Percentiles rank a stretch among this genome's conserved stretches.
Conservation (phyloP, 2,888 invertebrate genomes). For the Ennomos fuscantarius region DNA sequence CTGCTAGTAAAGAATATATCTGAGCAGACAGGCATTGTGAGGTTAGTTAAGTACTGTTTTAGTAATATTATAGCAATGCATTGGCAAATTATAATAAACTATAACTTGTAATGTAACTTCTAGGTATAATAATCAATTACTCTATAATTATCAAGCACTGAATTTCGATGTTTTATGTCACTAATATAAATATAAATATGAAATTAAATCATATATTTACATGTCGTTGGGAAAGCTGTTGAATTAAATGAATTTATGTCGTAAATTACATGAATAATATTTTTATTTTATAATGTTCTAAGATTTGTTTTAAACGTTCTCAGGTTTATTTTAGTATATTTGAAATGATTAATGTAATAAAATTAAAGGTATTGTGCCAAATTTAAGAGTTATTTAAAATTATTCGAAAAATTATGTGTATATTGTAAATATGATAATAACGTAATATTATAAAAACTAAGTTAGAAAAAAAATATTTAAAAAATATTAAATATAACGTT, state of each 20-base stretch:
- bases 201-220: conserved; percentile 75
- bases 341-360: no score
- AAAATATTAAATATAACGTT: background rate
- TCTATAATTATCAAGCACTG: conserved; percentile 62
- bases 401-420: conserved; percentile 18
- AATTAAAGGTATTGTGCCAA: conserved; percentile 20
- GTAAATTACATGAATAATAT: conserved; percentile 19
- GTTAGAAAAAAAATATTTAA: conserved; percentile 16
- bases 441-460: background rate
- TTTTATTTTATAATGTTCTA: background rate
- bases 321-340: background rate
- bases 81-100: conserved; percentile 5
- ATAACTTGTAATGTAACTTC: conserved; percentile 4
- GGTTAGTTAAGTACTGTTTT: background rate
- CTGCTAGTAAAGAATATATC: no score
- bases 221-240: conserved; percentile 63
- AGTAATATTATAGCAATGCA: conserved; percentile 7
- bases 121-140: conserved; percentile 37
- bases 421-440: conserved; percentile 20
- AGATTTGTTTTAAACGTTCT: background rate
- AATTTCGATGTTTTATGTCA: conserved; percentile 82
- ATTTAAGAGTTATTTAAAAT: conserved; percentile 10
- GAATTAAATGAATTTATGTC: conserved; percentile 40
- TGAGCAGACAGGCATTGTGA: no score
- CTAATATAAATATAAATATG: conserved; percentile 54